phyloP scores from a whole-genome alignment of 2,888 invertebrate species.

The Hetaerina titia region DNA sequence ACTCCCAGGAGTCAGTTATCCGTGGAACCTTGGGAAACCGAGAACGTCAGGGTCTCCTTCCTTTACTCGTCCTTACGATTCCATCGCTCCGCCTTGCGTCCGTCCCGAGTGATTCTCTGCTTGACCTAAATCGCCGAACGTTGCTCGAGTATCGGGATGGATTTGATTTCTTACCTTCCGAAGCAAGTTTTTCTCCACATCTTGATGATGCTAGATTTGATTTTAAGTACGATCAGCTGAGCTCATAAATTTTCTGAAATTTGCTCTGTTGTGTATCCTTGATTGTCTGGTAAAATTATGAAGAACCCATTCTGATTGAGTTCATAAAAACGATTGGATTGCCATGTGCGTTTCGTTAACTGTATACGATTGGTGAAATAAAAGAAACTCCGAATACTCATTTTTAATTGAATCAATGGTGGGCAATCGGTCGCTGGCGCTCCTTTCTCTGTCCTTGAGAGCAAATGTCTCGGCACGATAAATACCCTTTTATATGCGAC shows the following conservation, averaged over 20 bases:
- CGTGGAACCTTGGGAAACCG: not conserved
- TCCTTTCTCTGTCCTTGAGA: not conserved
- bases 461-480: not conserved
- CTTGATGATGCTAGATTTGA: not conserved
- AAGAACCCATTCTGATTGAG: no score
- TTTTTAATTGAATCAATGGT: no score
- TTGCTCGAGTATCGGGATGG: not conserved
- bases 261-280: no score
- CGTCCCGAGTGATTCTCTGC: not conserved
- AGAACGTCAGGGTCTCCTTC: slow-evolving; percentile 28
- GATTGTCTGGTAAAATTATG: no score
- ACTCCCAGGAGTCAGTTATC: no score
- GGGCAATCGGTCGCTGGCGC: no score
- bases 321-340: no score
- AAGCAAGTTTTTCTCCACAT: not conserved
- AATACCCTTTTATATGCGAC: not conserved
- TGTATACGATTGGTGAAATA: no score
- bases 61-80: not conserved
- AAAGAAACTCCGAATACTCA: no score
- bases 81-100: not conserved
- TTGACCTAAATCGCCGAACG: slow-evolving; percentile 36
- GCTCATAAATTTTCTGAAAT: not conserved
- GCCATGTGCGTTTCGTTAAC: no score
- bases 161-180: not conserved
- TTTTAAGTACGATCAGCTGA: no score